A percentile compares a stretch with the other conserved stretches of the same genome.
Evolutionary conservation across 2,797 vertebrate genomes (phyloP).

Genomic region (Notolepis coatsorum): DNA sequence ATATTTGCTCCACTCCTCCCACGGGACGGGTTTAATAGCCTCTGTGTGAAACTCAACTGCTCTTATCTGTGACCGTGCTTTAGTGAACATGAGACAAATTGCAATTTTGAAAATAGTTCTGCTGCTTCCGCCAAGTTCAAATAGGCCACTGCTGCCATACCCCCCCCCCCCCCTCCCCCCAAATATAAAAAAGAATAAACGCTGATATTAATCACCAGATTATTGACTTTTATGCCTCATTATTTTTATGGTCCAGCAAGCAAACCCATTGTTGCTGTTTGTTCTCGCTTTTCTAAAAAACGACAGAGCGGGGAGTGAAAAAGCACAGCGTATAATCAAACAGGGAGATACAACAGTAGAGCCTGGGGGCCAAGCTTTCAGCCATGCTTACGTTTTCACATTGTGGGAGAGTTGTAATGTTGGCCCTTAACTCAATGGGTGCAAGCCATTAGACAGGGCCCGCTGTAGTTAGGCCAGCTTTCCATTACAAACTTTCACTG

Average conservation of each 20-base stretch:
- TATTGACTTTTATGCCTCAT: conserved; percentile 1
- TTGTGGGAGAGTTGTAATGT: neutral
- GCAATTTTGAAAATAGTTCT: neutral
- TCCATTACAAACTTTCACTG: too few relatives aligned
- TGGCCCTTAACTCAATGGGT: too few relatives aligned
- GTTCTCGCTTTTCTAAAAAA: too few relatives aligned
- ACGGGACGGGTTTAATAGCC: too few relatives aligned
- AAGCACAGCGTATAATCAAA: neutral
- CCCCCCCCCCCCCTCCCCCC: too few relatives aligned
- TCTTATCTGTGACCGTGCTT: neutral
- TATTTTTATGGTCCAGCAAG: conserved; percentile 4
- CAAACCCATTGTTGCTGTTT: neutral
- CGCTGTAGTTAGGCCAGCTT: too few relatives aligned
- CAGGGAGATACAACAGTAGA: conserved; percentile 80
- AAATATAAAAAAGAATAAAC: neutral
- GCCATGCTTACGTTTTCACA: neutral
- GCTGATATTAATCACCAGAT: neutral
- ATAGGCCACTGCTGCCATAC: neutral
- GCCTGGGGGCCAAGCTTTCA: too few relatives aligned
- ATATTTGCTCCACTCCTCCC: too few relatives aligned
- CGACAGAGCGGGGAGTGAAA: neutral
- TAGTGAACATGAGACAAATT: neutral
- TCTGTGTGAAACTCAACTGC: too few relatives aligned
- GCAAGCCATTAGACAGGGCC: too few relatives aligned
- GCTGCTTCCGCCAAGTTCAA: neutral